phyloP scores from a whole-genome alignment of 2,888 invertebrate species.

The Sesia bembeciformis region DNA sequence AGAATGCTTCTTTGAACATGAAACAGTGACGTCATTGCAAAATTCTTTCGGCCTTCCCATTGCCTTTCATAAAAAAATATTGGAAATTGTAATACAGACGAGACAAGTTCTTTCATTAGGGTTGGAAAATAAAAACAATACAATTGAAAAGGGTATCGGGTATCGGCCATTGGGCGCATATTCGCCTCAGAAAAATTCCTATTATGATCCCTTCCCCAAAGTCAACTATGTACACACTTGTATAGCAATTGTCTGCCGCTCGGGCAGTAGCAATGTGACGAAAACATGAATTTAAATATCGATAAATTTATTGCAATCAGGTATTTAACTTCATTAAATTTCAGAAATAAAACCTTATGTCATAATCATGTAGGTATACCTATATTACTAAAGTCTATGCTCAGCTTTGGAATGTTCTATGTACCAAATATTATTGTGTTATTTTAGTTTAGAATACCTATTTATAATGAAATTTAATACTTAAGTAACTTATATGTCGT shows the following conservation, averaged over 20 bases:
- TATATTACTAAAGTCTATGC: too few species aligned
- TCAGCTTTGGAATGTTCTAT: too few species aligned
- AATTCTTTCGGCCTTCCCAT: not conserved
- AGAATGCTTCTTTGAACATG: too few species aligned
- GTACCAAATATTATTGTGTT: too few species aligned
- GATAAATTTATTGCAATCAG: too few species aligned
- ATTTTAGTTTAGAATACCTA: too few species aligned
- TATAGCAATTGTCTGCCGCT: slow-evolving; percentile 56
- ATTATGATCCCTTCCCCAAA: slow-evolving; percentile 69
- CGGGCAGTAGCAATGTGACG: not conserved
- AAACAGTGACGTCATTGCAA: not conserved
- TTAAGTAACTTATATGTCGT: too few species aligned
- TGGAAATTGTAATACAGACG: slow-evolving; percentile 58
- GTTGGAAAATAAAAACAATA: slow-evolving; percentile 71
- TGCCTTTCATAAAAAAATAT: not conserved
- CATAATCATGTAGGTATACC: too few species aligned
- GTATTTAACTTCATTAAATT: too few species aligned
- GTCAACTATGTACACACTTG: slow-evolving; percentile 53
- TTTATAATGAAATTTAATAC: too few species aligned
- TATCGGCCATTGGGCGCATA: slow-evolving; percentile 62
- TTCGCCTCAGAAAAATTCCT: slow-evolving; percentile 64
- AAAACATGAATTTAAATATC: too few species aligned
- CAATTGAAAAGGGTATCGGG: slow-evolving; percentile 67
- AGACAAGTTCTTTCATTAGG: slow-evolving; percentile 70
- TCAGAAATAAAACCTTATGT: too few species aligned